Evolutionary conservation across 2,797 vertebrate species (phyloP).

Genomic region (Podarcis siculus): DNA sequence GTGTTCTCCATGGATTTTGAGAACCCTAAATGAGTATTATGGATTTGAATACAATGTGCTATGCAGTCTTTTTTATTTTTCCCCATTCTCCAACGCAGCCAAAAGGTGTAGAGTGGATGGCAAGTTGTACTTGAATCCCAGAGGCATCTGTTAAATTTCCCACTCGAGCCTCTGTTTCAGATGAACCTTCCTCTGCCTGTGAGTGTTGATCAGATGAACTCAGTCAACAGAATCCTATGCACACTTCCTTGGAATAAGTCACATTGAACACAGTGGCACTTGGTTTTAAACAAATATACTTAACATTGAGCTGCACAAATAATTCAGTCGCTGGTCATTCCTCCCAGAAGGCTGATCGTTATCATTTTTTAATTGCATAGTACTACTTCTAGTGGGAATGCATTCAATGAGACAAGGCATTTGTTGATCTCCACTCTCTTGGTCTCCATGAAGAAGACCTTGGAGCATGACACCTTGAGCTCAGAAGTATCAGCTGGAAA

Average conservation of each 20-base stretch:
- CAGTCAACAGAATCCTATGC: background rate
- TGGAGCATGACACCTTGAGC: rapidly evolving
- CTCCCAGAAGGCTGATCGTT: background rate
- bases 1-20: background rate
- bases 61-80: too few relatives aligned
- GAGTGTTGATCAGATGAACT: background rate
- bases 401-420: background rate
- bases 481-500: background rate
- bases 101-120: background rate
- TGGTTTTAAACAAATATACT: background rate
- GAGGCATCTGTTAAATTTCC: background rate
- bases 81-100: background rate
- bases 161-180: background rate
- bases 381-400: background rate
- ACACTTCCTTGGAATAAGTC: background rate
- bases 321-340: background rate
- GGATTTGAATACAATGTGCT: too few relatives aligned
- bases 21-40: too few relatives aligned
- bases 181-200: background rate
- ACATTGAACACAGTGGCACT: background rate
- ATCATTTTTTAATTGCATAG: background rate
- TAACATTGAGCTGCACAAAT: background rate
- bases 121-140: background rate
- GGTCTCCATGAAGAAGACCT: background rate
- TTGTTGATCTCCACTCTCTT: background rate